Percentiles rank a stretch among this genome's conserved stretches.
Evolutionary conservation across 2,113 vertebrate genomes (phyloP).

Genomic region (Nipponia nippon): DNA sequence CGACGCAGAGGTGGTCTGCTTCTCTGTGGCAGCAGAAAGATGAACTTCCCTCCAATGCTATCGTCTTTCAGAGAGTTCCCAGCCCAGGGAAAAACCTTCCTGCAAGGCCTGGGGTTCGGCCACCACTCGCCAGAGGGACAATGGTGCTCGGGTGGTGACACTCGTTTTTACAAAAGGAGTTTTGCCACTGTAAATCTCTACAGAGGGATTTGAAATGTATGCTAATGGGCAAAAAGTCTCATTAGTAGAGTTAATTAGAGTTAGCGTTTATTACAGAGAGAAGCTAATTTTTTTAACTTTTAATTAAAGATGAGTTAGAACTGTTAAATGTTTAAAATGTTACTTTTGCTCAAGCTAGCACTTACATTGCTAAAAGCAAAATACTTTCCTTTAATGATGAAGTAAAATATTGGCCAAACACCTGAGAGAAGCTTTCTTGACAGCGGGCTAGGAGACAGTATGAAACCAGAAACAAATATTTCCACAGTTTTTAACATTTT

Average conservation of each 20-base stretch:
- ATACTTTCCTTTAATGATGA: not conserved
- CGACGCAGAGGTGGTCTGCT: accelerated
- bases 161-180: not conserved
- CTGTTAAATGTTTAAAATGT: not conserved
- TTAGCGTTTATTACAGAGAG: not conserved
- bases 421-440: not conserved
- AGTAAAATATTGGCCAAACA: not conserved
- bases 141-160: not conserved
- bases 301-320: not conserved
- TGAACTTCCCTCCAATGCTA: not conserved
- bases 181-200: not conserved
- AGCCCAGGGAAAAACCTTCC: not conserved
- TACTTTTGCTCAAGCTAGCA: not conserved
- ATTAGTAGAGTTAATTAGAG: not conserved
- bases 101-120: not conserved
- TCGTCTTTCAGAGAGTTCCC: not conserved
- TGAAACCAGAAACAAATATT: not conserved
- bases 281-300: not conserved
- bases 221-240: not conserved
- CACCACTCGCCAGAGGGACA: accelerated
- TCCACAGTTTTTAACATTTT: accelerated
- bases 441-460: not conserved
- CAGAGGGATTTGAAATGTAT: not conserved
- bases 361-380: not conserved
- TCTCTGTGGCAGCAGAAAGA: not conserved